Evolutionary conservation across 2,113 vertebrate genomes (phyloP), one percentile per base, ranked within the genome.

Genomic region (Oryzias celebensis): DNA sequence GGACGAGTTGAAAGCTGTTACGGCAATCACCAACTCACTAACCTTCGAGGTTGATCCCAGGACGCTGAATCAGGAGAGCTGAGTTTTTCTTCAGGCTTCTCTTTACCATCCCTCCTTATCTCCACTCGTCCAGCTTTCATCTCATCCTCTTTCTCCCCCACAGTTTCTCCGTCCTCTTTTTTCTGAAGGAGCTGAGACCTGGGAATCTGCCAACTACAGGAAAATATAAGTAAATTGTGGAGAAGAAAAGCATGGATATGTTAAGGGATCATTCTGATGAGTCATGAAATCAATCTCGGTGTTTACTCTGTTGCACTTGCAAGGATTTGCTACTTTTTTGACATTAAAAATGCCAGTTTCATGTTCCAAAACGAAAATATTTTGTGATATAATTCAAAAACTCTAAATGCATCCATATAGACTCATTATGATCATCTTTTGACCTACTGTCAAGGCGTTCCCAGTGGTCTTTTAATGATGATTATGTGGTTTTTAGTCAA

Each of bases 31-130:
- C 43, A 60, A 65, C 67, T 79, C 56, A 69, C 86, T 70, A 58
- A 92, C 91, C 88, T 90, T 73, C 83, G 77, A 4, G 89, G 86
- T 16, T 58, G 65, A 76, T 85, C 84, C 88, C 87, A 88, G 15
- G 74, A 81, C 53, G 71, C 20, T 6, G 65, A 8, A 3, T 22
- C 20, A 22, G 52, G 50, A 62, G 57, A 48, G 62, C 45, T 28
- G n/a, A 68, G 49, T 45, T 81, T 79, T 20, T 71, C 79, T 2
- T 72, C 63, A 55, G 36, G n/a, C 12, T 80, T 49, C 16, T 75
- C 65, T 58, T 68, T 66, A 48, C 67, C 68, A 2, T 81, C 81
- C 62, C 65, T 58, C 15, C 56, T 71, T 52, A 69, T 57, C 52
- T 84, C 76, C 67, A 65, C 61, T n/a, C 71, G 36, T 36, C 67